Evolutionary conservation across 2,888 invertebrate genomes (phyloP), one percentile per base, ranked within the genome.

Genomic region (Petrolisthes cinctipes): DNA sequence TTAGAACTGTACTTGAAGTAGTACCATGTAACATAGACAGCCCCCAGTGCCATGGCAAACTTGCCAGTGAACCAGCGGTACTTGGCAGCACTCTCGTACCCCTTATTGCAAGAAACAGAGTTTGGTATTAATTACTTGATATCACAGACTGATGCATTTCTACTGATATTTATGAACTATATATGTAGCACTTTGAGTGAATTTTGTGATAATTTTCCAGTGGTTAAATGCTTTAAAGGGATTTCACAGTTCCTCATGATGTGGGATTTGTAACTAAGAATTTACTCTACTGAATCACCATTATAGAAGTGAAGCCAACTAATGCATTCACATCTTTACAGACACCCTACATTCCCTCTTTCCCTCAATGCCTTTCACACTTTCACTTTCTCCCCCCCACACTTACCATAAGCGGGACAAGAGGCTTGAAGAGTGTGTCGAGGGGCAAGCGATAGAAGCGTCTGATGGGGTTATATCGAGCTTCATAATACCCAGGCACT

Each of bases 1-100:
- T 96, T 95, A 91, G 93, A 93, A 92, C 96, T 95, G 92, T 97
- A 97, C 93, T 97, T 97, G 91, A 96, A 95, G 92, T 97, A 96
- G 92, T 97, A 97, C 87, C 95, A 95, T 0, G 92, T 91, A 53
- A 92, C 92, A 91, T 95, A 95, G n/a, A 94, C 91, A 14, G 93
- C 93, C 68, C 94, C 90, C 82, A 94, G 91, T 0, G 93, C 92
- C 57, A 96, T 91, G 0, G 94, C 92, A 11, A 94, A 91, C 93
- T 96, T 96, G 11, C 96, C 96, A 89, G 95, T 93, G 88, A 94
- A 93, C 91, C 94, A 95, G 91, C 96, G 95, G 89, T 94, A 92
- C 71, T 93, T 92, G 68, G 92, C 92, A 51, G 97, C 95, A 82
- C 93, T 93, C 54, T 93, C 91, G 14, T 92, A 92, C 53, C 96